Evolutionary conservation across 2,113 vertebrate species (phyloP), one percentile per base, ranked within the genome.

Genomic region (Clupea harengus): DNA sequence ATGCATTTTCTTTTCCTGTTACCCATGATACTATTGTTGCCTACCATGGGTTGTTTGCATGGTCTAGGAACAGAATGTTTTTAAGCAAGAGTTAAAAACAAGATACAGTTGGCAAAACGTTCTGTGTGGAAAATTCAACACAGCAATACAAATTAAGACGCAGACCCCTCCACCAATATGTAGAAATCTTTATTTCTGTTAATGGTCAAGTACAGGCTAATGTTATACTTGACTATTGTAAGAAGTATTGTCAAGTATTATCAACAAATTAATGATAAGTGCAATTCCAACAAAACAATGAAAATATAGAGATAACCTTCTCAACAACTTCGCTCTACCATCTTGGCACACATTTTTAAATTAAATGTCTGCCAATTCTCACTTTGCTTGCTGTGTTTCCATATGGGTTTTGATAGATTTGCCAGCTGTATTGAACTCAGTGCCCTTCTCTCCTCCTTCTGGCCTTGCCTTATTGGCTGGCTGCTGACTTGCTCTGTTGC

Each of bases 401-500:
- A 32, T 28, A 72, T 32, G 10, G 64, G 25, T 4, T 64, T 32
- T 18, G 10, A 6, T 45, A 13, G 22, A 18, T 83, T 83, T 44
- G 54, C 25, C 50, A 64, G 45, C 45, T 72, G 28, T 88, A 78
- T 49, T 11, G 20, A 44, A 83, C 46, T 60, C 47, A 72, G n/a
- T 72, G 64, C 64, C 47, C 82, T 50, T 32, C 83, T 32, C 46
- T 25, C 44, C 54, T 84, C 44, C 47, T 18, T n/a, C 67, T 50
- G 52, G 72, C 47, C 78, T 85, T 45, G 60, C 83, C 45, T 83
- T 84, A 84, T 47, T 86, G 85, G 90, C 85, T 85, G 45, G 80
- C 60, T 89, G 80, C 54, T 84, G 47, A 57, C 45, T 83, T 92
- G 85, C 82, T 81, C 81, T 82, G 83, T 90, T 90, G 84, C 91